Percentiles rank a stretch among this genome's conserved stretches.
Evolutionary conservation across 2,888 invertebrate genomes (phyloP).

Genomic region (Biston stratarius): DNA sequence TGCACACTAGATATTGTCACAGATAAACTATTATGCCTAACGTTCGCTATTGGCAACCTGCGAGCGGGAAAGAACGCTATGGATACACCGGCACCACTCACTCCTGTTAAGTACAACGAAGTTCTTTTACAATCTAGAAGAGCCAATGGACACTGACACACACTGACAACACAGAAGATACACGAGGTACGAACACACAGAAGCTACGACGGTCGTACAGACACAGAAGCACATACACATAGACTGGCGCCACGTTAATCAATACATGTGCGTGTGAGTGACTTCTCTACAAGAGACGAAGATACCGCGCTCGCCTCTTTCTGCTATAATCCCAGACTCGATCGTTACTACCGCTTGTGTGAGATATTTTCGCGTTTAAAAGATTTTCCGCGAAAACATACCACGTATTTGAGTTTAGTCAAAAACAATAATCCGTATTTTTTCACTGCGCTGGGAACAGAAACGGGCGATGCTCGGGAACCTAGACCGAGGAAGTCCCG

Average conservation of each 20-base stretch:
- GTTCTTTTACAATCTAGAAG: slow-evolving; percentile 63
- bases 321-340: slow-evolving; percentile 49
- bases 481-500: slow-evolving; percentile 70
- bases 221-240: slow-evolving; percentile 78
- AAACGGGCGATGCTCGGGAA: slow-evolving; percentile 79
- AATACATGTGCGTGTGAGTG: slow-evolving; percentile 91
- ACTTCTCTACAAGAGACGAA: slow-evolving; percentile 69
- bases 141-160: slow-evolving; percentile 78
- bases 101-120: slow-evolving; percentile 67
- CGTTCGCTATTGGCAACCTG: slow-evolving; percentile 77
- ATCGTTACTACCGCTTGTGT: slow-evolving; percentile 41
- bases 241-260: slow-evolving; percentile 85
- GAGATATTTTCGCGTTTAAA: slow-evolving; percentile 45
- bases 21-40: slow-evolving; percentile 79
- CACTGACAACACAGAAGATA: slow-evolving; percentile 76
- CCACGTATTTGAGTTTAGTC: slow-evolving; percentile 53
- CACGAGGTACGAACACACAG: slow-evolving; percentile 80
- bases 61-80: slow-evolving; percentile 76
- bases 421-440: slow-evolving; percentile 63
- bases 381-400: slow-evolving; percentile 39
- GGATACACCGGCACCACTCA: slow-evolving; percentile 68
- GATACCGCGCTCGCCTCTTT: slow-evolving; percentile 64
- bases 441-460: slow-evolving; percentile 63
- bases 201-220: slow-evolving; percentile 68
- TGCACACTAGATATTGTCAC: slow-evolving; percentile 86